Evolutionary conservation across 2,797 vertebrate genomes (phyloP), one percentile per base, ranked within the genome.

Genomic region (Heteromormyrus szaboi): DNA sequence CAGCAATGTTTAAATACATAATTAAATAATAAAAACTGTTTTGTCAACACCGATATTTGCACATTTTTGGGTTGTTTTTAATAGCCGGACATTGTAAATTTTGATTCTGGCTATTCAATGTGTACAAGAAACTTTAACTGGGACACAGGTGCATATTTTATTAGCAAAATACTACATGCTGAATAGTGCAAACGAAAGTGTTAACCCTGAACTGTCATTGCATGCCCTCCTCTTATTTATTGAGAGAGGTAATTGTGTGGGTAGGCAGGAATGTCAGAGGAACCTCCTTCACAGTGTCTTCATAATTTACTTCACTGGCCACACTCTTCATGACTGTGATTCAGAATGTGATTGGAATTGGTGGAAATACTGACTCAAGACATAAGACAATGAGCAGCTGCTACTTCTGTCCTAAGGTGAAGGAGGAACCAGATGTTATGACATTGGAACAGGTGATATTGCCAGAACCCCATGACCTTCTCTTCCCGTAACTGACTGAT

Each of bases 101-200:
- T 44, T 56, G 17, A 53, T 59, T 59, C 7, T 56, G 29, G 33
- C 54, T 56, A 44, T 68, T 51, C 22, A 86, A 8, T 76, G 72
- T 50, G 85, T 54, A 86, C 50, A 54, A 68, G 56, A 51, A 3
- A 72, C 44, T 86, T 44, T 22, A 62, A 62, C 68, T 86, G 29
- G 14, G 50, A 56, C 65, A 85, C 68, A 85, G 41, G 33, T 72
- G 48, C n/a, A 56, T 50, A 86, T 33, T 46, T 59, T 48, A 89
- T 50, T 48, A 62, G 29, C 53, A 86, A 86, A 86, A 37, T 86
- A 62, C n/a, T 50, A 53, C 83, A 85, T 85, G 83, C 83, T 85
- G 83, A 85, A 86, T 86, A 86, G 85, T 86, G 85, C 85, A 86
- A 56, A 86, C 62, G 54, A 86, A 86, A 41, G 51, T 86, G 85